These are phyloP conservation scores for Meteorus sp. DNA, from an alignment of 1,140 invertebrate species.

Conservation along the genomic window DNA sequence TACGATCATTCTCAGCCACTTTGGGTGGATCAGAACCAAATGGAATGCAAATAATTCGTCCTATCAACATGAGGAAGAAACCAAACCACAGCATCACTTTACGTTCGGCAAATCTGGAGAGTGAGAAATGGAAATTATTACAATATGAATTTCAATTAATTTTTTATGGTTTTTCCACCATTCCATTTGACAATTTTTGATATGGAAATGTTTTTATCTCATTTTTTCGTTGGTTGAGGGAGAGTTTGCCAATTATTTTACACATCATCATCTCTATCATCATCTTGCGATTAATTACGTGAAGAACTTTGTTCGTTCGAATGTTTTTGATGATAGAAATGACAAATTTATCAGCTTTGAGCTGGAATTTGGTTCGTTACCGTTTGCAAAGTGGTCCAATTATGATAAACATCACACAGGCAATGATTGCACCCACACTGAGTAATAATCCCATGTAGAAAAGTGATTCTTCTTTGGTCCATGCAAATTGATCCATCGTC, in stretches of 20 bases:
- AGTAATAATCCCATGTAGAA: slow-evolving; percentile 82
- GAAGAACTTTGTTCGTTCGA: too few species aligned
- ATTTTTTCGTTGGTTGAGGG: too few species aligned
- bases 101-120: slow-evolving; percentile 68
- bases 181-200: too few species aligned
- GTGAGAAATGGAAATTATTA: too few species aligned
- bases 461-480: slow-evolving; percentile 76
- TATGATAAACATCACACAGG: slow-evolving; percentile 72
- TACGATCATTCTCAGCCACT: slow-evolving; percentile 57
- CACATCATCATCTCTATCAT: too few species aligned
- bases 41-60: slow-evolving; percentile 74
- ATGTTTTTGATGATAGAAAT: slow-evolving; percentile 8
- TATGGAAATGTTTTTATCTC: too few species aligned
- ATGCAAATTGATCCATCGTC: slow-evolving; percentile 89
- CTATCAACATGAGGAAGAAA: slow-evolving; percentile 76
- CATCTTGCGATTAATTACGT: too few species aligned
- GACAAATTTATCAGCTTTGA: too few species aligned
- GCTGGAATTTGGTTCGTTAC: too few species aligned
- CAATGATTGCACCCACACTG: slow-evolving; percentile 74
- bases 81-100: slow-evolving; percentile 79
- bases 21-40: slow-evolving; percentile 70
- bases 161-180: too few species aligned
- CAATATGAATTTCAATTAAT: too few species aligned
- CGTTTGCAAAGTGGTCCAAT: slow-evolving; percentile 73
- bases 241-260: too few species aligned